Base-by-base conservation (phyloP, 1,140 invertebrate species). In the Trigoniulus corallinus region DNA sequence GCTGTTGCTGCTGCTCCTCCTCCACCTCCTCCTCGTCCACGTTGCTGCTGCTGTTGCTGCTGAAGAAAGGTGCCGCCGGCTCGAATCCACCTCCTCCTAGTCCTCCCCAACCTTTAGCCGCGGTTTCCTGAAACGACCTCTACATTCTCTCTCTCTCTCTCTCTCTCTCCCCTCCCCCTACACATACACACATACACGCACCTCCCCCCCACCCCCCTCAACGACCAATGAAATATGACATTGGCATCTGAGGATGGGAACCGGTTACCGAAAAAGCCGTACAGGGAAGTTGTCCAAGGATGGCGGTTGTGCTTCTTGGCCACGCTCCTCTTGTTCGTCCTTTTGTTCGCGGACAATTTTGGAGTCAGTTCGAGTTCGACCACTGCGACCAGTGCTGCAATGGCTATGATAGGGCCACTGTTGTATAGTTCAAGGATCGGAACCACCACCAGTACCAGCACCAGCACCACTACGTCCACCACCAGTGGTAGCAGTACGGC, bases 181-280 rank as follows among this genome's bases (percentile, higher is more conserved):
- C 10, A 21, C 4, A 43, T 12, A 10, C 10, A 43, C 41, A 43
- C 10, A 10, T 12, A 7, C 41, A 43, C 13, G 4, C 18, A 4
- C 13, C 13, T 3, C 13, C 4, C 41, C 41, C 4, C 3, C 10
- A 43, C 18, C 41, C 26, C 34, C 47, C 47, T 18, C 40, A 39
- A 12, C 48, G 41, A 34, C 50, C 50, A 51, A 51, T 51, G 50
- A 51, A 51, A 51, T 51, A 51, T 51, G 50, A 51, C 50, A 51
- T 51, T 51, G 50, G 50, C 24, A 37, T 51, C 26, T 39, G 39
- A 51, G 26, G 4, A 51, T 51, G 50, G 50, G 21, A 51, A 20
- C n/a, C 50, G 43, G 44, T 29, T 40, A 51, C 29, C 2, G 50
- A 34, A 46, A 47, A 51, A 7, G 50, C 25, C 48, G 37, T 41